phyloP scores from a whole-genome alignment of 53 echinoderm and acorn worm genomes.

The Patiria pectinifera region DNA sequence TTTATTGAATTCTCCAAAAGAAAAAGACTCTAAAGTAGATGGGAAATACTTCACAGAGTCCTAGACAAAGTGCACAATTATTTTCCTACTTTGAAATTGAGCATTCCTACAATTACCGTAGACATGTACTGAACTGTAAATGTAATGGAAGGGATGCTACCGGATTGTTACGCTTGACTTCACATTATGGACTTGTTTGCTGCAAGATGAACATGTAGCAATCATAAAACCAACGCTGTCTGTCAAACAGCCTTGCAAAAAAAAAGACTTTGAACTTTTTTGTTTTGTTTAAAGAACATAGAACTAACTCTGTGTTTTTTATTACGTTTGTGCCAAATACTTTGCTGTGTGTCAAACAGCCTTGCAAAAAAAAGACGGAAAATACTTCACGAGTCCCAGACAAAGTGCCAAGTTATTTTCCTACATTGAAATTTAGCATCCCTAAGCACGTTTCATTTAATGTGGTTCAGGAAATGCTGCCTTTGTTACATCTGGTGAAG shows the following conservation, averaged over 20 bases:
- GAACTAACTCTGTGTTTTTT: not conserved
- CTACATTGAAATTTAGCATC: not conserved
- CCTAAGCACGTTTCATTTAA: not conserved
- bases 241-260: no score
- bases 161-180: slow-evolving; percentile 44
- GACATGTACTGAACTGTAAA: slow-evolving; percentile 33
- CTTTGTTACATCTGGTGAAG: not conserved
- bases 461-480: not conserved
- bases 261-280: no score
- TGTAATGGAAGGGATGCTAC: slow-evolving; percentile 10
- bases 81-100: no score
- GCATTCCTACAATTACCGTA: not conserved
- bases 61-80: no score
- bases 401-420: not conserved
- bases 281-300: not conserved
- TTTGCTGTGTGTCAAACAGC: no score
- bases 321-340: no score
- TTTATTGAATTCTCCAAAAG: no score
- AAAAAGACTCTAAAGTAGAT: no score
- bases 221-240: not conserved
- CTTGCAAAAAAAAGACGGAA: no score
- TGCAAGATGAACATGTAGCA: not conserved
- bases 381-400: not conserved
- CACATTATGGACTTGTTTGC: slow-evolving; percentile 1
- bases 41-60: no score